A percentile compares a stretch with the other conserved stretches of the same genome.
Conservation (phyloP, 2,888 invertebrate genomes). For the Himalopsyche anomala region DNA sequence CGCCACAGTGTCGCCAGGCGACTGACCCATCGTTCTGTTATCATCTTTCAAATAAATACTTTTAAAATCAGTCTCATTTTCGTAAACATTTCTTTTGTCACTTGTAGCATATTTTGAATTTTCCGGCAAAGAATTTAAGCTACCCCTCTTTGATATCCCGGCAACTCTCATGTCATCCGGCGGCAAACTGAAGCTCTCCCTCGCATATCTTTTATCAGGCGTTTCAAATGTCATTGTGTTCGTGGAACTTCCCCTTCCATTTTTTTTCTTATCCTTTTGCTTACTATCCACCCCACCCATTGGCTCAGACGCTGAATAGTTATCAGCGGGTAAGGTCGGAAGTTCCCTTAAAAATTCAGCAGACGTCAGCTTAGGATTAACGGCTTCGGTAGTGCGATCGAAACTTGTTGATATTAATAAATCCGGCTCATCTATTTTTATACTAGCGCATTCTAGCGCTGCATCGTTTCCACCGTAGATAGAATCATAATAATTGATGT, state of each 20-base stretch:
- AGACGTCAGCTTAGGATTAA: conserved; percentile 11
- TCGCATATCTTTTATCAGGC: conserved; percentile 31
- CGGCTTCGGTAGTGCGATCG: neutral
- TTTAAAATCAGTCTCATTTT: conserved; percentile 18
- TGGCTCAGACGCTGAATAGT: neutral
- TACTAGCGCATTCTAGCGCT: conserved; percentile 17
- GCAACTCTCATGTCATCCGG: conserved; percentile 21
- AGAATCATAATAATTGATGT: neutral
- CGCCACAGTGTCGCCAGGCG: neutral
- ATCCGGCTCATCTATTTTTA: conserved; percentile 18
- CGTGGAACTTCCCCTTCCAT: conserved; percentile 36
- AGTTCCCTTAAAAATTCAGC: conserved; percentile 1
- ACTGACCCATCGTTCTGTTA: conserved; percentile 10
- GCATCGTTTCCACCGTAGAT: neutral
- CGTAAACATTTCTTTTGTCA: neutral
- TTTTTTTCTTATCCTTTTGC: conserved; percentile 37
- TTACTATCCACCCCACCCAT: conserved; percentile 64
- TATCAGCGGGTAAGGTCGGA: conserved; percentile 34
- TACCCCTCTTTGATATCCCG: conserved; percentile 33
- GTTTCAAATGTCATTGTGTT: neutral
- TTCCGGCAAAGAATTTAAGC: conserved; percentile 16
- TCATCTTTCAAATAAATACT: conserved; percentile 24
- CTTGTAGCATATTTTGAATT: neutral
- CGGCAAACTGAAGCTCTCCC: conserved; percentile 38
- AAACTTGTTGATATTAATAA: conserved; percentile 36